Evolutionary conservation across 2,888 invertebrate genomes (phyloP).

Genomic region (Netelia virgata): DNA sequence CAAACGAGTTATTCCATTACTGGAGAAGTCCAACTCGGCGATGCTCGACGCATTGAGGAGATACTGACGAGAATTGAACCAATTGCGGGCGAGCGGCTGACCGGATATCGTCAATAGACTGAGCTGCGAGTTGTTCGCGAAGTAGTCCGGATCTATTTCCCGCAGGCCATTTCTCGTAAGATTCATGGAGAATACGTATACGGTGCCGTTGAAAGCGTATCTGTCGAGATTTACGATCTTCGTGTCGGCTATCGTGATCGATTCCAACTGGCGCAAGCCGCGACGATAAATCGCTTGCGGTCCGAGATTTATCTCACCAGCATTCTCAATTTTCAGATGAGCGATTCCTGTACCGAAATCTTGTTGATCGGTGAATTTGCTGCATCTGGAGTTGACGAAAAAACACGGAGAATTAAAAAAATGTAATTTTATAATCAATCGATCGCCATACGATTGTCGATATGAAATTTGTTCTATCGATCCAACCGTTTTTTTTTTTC

Average conservation of each 20-base stretch:
- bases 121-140: slow-evolving; percentile 89
- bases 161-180: slow-evolving; percentile 90
- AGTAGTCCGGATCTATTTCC: slow-evolving; percentile 89
- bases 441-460: too few species aligned
- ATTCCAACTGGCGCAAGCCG: slow-evolving; percentile 88
- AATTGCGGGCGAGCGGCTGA: slow-evolving; percentile 87
- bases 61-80: slow-evolving; percentile 82
- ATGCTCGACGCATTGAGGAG: slow-evolving; percentile 88
- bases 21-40: slow-evolving; percentile 90
- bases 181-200: slow-evolving; percentile 89
- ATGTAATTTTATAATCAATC: too few species aligned
- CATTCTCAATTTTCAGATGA: slow-evolving; percentile 89
- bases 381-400: slow-evolving; percentile 86
- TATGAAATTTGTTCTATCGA: too few species aligned
- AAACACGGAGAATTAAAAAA: not conserved
- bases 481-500: too few species aligned
- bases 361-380: slow-evolving; percentile 89
- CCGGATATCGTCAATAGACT: slow-evolving; percentile 89
- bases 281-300: slow-evolving; percentile 85
- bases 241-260: slow-evolving; percentile 90
- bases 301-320: slow-evolving; percentile 84
- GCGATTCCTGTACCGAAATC: slow-evolving; percentile 89
- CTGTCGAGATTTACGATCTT: slow-evolving; percentile 89
- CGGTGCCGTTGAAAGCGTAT: slow-evolving; percentile 89
- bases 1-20: slow-evolving; percentile 89